A percentile compares a stretch with the other conserved stretches of the same genome.
phyloP scores from a whole-genome alignment of 2,888 invertebrate species.

The Rhagonycha fulva region DNA sequence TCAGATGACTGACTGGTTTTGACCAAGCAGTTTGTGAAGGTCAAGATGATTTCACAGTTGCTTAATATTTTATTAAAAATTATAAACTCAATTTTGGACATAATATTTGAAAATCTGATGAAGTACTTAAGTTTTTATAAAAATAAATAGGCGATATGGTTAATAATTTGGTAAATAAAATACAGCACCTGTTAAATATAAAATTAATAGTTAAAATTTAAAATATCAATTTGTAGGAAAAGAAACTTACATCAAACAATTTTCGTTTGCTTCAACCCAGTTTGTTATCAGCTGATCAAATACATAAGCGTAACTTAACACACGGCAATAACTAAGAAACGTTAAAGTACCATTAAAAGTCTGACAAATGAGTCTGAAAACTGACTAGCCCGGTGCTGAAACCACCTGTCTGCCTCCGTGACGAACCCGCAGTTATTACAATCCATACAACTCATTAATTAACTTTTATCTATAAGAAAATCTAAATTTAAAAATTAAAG shows the following conservation, averaged over 20 bases:
- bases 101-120: not conserved
- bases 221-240: not conserved
- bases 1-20: not conserved
- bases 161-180: not conserved
- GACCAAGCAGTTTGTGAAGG: not conserved
- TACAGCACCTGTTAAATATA: not conserved
- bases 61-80: not conserved
- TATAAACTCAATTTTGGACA: not conserved
- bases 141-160: not conserved
- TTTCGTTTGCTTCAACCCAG: conserved; percentile 15
- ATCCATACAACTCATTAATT: conserved; percentile 39
- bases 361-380: conserved; percentile 37
- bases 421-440: conserved; percentile 42
- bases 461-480: conserved; percentile 34
- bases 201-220: not conserved
- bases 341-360: conserved; percentile 33
- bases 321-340: conserved; percentile 37
- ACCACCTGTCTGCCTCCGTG: conserved; percentile 41
- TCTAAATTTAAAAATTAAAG: conserved; percentile 39
- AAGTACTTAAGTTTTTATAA: not conserved
- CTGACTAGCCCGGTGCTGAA: conserved; percentile 35
- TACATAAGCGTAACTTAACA: conserved; percentile 32
- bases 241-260: not conserved
- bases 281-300: conserved; percentile 35
- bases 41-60: not conserved